Conservation (phyloP, 1,140 invertebrate species). For the Carposina sasakii region DNA sequence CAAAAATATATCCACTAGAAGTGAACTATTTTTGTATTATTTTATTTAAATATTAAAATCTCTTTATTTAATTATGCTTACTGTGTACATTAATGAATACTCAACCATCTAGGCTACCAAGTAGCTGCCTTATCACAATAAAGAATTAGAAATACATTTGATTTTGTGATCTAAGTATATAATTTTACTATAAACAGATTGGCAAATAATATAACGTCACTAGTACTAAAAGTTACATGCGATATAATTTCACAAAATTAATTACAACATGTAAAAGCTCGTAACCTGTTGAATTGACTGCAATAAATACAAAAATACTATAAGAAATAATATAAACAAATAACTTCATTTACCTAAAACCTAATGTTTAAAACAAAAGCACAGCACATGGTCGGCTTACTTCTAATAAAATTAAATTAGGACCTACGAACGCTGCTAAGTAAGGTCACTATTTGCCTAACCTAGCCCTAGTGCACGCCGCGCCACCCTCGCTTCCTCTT, state of each 20-base stretch:
- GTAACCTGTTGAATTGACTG: slow-evolving; percentile 52
- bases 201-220: slow-evolving; percentile 47
- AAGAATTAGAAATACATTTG: slow-evolving; percentile 53
- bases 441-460: slow-evolving; percentile 61
- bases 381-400: slow-evolving; percentile 71
- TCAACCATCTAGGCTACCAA: slow-evolving; percentile 60
- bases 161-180: slow-evolving; percentile 57
- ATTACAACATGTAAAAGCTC: slow-evolving; percentile 47
- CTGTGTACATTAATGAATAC: slow-evolving; percentile 55
- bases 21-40: slow-evolving; percentile 66
- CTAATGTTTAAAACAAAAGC: slow-evolving; percentile 68
- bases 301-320: slow-evolving; percentile 60
- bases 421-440: slow-evolving; percentile 50
- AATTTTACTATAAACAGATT: slow-evolving; percentile 32
- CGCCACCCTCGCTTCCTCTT: slow-evolving; percentile 14
- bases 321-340: slow-evolving; percentile 56
- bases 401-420: slow-evolving; percentile 61
- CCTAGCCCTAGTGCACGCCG: slow-evolving; percentile 51
- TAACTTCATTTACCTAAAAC: slow-evolving; percentile 63
- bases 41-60: slow-evolving; percentile 70
- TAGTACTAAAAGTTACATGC: slow-evolving; percentile 39
- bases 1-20: slow-evolving; percentile 69
- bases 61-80: slow-evolving; percentile 52
- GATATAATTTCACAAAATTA: slow-evolving; percentile 38
- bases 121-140: slow-evolving; percentile 56